phyloP scores from a whole-genome alignment of 2,888 invertebrate species.

The Aplocera efformata region DNA sequence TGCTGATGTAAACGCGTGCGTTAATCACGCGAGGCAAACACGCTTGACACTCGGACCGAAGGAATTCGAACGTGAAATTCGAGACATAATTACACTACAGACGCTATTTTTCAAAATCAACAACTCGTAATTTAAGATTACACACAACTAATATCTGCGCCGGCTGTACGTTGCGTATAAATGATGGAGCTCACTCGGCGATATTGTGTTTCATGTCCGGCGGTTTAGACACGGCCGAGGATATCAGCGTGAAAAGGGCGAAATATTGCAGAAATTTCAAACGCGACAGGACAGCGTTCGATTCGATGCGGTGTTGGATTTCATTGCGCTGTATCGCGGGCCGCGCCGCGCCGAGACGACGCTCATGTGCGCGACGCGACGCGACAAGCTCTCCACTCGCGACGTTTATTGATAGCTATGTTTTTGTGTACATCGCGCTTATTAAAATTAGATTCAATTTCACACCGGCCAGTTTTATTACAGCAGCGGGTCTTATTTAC shows the following conservation, averaged over 20 bases:
- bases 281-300: constrained; percentile 77
- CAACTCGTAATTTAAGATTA: constrained; percentile 52
- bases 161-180: constrained; percentile 61
- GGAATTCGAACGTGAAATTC: constrained; percentile 35
- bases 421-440: constrained; percentile 55
- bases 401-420: constrained; percentile 69
- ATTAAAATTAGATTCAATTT: constrained; percentile 59
- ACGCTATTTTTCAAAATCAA: constrained; percentile 15
- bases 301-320: constrained; percentile 78
- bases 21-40: constrained; percentile 62
- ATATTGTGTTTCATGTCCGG: constrained; percentile 79
- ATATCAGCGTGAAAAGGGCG: constrained; percentile 79
- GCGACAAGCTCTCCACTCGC: constrained; percentile 46
- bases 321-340: constrained; percentile 73
- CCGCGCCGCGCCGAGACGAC: constrained; percentile 38
- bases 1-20: constrained; percentile 30
- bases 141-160: constrained; percentile 56
- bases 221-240: constrained; percentile 72
- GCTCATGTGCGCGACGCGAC: constrained; percentile 49
- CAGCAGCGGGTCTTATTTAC: constrained; percentile 40
- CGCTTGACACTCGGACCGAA: constrained; percentile 35
- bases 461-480: constrained; percentile 41
- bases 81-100: constrained; percentile 6
- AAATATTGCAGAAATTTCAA: constrained; percentile 80
- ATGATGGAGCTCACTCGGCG: constrained; percentile 68